A percentile compares a stretch with the other conserved stretches of the same genome.
Evolutionary conservation across 2,797 vertebrate species (phyloP).

Genomic region (Paedocypris micromegethes): DNA sequence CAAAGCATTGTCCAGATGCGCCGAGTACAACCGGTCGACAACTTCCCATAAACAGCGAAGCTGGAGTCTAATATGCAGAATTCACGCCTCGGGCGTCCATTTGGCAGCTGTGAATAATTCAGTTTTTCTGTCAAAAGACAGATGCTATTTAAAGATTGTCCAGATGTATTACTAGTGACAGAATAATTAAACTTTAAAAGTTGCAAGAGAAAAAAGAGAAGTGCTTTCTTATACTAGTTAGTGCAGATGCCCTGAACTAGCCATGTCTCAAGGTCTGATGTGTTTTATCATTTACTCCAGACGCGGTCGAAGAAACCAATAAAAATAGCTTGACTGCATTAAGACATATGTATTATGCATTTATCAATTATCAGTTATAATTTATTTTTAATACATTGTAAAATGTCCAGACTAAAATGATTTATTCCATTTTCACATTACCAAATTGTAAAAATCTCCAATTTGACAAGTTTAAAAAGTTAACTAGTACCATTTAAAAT

Average conservation of each 20-base stretch:
- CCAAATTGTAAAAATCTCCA: too few relatives aligned
- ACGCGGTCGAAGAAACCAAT: too few relatives aligned
- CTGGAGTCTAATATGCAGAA: conserved; percentile 10
- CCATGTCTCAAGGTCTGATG: too few relatives aligned
- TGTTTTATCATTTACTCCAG: too few relatives aligned
- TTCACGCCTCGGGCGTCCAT: conserved; percentile 16
- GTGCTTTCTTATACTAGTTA: background rate
- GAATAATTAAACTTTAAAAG: conserved; percentile 74
- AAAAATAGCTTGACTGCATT: too few relatives aligned
- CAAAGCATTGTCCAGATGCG: conserved; percentile 10
- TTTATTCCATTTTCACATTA: too few relatives aligned
- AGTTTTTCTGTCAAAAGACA: conserved; percentile 32
- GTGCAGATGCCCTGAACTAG: background rate
- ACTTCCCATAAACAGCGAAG: conserved; percentile 14
- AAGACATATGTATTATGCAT: too few relatives aligned
- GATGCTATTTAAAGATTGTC: conserved; percentile 22
- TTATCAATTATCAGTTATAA: too few relatives aligned
- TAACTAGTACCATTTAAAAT: too few relatives aligned
- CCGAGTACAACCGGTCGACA: conserved; percentile 12
- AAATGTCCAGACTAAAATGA: too few relatives aligned
- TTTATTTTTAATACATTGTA: too few relatives aligned
- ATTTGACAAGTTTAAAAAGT: too few relatives aligned
- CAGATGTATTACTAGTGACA: conserved; percentile 55
- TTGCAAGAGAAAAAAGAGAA: conserved; percentile 17
- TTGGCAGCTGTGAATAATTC: conserved; percentile 33